Base-by-base conservation (phyloP, 2,888 invertebrate species). In the Erpobdella octoculata region DNA sequence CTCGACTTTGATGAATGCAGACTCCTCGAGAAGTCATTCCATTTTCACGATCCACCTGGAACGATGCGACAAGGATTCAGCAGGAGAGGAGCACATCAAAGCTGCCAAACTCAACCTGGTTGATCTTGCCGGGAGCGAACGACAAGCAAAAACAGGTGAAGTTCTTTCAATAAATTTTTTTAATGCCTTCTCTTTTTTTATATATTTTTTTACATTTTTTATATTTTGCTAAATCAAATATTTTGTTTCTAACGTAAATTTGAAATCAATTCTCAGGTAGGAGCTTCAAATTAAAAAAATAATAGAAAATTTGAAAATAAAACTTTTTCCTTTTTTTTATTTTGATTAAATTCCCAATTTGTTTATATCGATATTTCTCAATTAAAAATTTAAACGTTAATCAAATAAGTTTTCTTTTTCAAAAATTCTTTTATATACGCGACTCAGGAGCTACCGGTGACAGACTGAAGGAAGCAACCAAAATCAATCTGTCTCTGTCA, bases 1-100 rank as follows among this genome's bases (percentile, higher is more conserved):
- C 0, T 89, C 91, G 0, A 93, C 93, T 0, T 86, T 91, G 66
- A 93, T 93, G 93, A 93, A 93, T 81, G 89, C 90, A 1, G 90
- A 89, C 73, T 85, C 85, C 71, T 92, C 92, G 0, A 85, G 93
- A 71, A 91, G 91, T 69, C 93, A 93, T 82, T 91, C 91, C 21
- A 92, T 93, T 74, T 91, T 93, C 81, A 91, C 90, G 2, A 88
- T 93, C 61, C 89, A 89, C 74, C 85, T 93, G 41, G 93, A 93
- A 82, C 91, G 91, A 83, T 88, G 73, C 37, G 87, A 88, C 2
- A 84, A 85, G 25, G 83, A 84, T 66, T 81, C 81, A 18, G 82
- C 84, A 59, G 83, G 83, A 1, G 85, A 86, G 70, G 85, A 86
- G 65, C 85, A 86, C 73, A 87, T 90, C 48, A 80, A 88, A 75